Conservation (phyloP, 2,113 vertebrate genomes). For the Oplegnathus fasciatus region DNA sequence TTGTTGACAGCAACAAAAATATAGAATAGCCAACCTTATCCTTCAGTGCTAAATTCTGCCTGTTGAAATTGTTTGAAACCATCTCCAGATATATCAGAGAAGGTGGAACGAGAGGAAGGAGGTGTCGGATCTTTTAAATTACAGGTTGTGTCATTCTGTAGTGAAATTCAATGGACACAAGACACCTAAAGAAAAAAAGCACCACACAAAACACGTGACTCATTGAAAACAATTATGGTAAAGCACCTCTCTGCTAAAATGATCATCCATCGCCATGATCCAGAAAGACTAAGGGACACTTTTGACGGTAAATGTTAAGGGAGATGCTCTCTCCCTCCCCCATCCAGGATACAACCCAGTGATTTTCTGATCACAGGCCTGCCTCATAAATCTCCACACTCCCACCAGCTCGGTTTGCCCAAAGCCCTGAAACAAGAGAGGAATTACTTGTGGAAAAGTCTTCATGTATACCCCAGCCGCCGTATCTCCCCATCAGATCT, state of each 20-base stretch:
- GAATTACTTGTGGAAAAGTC: conserved; percentile 38
- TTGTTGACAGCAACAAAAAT: not conserved
- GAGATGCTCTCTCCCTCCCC: not conserved
- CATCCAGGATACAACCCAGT: not conserved
- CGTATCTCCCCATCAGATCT: conserved; percentile 29
- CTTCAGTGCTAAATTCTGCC: not conserved
- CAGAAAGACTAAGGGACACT: not conserved
- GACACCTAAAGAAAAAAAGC: not conserved
- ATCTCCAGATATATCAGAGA: not conserved
- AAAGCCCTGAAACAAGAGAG: conserved; percentile 36
- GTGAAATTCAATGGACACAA: not conserved
- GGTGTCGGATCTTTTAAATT: not conserved
- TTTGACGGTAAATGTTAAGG: not conserved
- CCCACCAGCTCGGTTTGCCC: not conserved
- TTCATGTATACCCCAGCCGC: conserved; percentile 5
- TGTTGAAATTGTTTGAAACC: not conserved
- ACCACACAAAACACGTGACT: not conserved
- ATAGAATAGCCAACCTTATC: not conserved
- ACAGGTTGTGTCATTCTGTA: too few species aligned
- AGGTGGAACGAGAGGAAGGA: not conserved
- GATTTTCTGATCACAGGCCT: conserved; percentile 13
- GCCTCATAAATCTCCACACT: not conserved
- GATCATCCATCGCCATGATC: not conserved
- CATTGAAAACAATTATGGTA: not conserved
- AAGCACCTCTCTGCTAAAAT: not conserved